Percentiles rank a stretch among this genome's conserved stretches.
phyloP scores from a whole-genome alignment of 2,888 invertebrate species.

The Torymus tubicola region DNA sequence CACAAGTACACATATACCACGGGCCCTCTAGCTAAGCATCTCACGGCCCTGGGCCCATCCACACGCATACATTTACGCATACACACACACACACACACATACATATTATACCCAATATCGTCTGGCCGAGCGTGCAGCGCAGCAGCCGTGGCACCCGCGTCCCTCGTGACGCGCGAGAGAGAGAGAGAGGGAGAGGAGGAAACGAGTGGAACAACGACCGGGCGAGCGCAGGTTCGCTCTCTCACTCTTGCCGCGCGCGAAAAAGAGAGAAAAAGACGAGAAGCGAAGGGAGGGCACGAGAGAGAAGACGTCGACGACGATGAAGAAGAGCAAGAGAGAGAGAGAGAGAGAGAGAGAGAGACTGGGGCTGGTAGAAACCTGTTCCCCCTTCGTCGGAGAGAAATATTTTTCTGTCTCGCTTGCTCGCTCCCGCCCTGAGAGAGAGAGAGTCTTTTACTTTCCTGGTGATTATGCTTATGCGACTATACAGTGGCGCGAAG shows the following conservation, averaged over 20 bases:
- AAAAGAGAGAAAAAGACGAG: neutral
- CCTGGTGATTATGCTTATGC: slow-evolving; percentile 63
- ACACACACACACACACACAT: no score
- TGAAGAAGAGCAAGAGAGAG: slow-evolving; percentile 19
- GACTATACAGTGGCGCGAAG: no score
- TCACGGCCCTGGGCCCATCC: slow-evolving; percentile 29
- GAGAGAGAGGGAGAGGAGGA: slow-evolving; percentile 20
- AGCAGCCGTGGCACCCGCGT: slow-evolving; percentile 33
- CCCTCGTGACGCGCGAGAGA: slow-evolving; percentile 3
- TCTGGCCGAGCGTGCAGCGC: slow-evolving; percentile 67
- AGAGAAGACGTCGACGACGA: slow-evolving; percentile 7
- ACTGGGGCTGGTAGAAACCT: slow-evolving; percentile 72
- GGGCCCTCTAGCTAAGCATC: no score
- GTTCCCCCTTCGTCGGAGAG: slow-evolving; percentile 63
- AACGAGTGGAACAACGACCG: slow-evolving; percentile 27
- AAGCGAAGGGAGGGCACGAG: slow-evolving; percentile 1
- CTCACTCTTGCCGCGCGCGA: neutral
- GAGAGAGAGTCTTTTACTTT: slow-evolving; percentile 68
- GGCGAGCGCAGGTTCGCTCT: neutral
- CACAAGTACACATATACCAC: no score
- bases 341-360: slow-evolving; percentile 1
- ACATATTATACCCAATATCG: slow-evolving; percentile 62
- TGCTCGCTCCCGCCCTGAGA: neutral
- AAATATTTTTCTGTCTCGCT: slow-evolving; percentile 41
- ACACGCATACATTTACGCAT: neutral